These are phyloP conservation scores for Empidonax alnorum DNA, from an alignment of 2,113 vertebrate genomes.

Conservation along the genomic window DNA sequence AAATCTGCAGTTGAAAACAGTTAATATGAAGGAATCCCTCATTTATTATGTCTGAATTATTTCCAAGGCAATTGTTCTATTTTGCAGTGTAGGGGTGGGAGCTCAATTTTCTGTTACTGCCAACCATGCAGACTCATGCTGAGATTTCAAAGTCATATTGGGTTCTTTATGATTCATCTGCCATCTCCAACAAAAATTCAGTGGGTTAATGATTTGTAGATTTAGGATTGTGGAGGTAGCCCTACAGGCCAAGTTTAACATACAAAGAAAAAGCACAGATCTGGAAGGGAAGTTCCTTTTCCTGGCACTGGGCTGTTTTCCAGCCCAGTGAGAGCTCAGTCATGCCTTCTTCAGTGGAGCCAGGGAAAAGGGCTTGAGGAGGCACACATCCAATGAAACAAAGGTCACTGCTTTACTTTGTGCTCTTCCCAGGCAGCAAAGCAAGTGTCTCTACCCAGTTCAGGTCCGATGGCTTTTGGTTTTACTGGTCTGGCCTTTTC, in stretches of 20 bases:
- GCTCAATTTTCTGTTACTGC: not conserved
- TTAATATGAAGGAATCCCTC: not conserved
- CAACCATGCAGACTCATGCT: not conserved
- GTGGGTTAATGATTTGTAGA: not conserved
- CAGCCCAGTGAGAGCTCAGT: not conserved
- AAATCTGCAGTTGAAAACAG: constrained; percentile 17
- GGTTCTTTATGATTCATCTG: not conserved
- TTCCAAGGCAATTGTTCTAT: constrained; percentile 33
- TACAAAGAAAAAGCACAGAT: not conserved
- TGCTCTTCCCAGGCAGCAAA: not conserved
- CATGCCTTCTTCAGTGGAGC: not conserved
- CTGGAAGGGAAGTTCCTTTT: not conserved
- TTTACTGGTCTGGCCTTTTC: not conserved
- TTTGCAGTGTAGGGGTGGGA: not conserved
- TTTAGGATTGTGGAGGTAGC: not conserved
- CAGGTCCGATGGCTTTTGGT: not conserved
- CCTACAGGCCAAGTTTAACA: not conserved
- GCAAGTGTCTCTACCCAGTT: not conserved
- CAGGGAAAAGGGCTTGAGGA: not conserved
- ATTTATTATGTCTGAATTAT: constrained; percentile 34
- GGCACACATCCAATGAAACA: not conserved
- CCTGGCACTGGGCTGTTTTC: not conserved
- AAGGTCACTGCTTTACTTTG: not conserved
- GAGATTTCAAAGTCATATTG: not conserved
- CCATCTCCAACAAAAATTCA: not conserved